These are phyloP conservation scores for Idris sp. DNA, from an alignment of 1,140 invertebrate genomes.

Conservation along the genomic window DNA sequence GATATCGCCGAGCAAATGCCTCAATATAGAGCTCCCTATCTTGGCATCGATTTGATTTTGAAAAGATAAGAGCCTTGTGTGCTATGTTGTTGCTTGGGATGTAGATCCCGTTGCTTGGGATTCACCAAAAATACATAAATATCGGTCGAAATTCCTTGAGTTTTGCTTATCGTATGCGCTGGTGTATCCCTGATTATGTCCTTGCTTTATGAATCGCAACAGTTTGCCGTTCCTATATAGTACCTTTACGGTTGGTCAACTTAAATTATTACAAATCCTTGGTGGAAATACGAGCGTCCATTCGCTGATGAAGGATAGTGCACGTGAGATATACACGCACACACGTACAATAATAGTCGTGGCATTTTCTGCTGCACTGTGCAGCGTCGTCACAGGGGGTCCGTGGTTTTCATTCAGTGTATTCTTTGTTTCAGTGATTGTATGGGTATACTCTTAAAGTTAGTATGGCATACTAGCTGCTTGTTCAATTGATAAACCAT, in stretches of 20 bases:
- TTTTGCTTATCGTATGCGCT: conserved; percentile 34
- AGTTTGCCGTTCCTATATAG: conserved; percentile 15
- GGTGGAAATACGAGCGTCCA: conserved; percentile 68
- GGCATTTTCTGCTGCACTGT: conserved; percentile 58
- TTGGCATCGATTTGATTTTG: conserved; percentile 64
- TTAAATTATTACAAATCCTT: conserved; percentile 66
- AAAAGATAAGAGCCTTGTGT: conserved; percentile 62
- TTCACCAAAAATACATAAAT: conserved; percentile 51
- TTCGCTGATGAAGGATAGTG: conserved; percentile 67
- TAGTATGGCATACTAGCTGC: too few relatives aligned
- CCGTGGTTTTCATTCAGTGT: conserved; percentile 68
- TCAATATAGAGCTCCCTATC: conserved; percentile 63
- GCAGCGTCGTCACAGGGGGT: conserved; percentile 66
- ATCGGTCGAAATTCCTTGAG: conserved; percentile 32
- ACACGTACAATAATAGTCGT: conserved; percentile 66
- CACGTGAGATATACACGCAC: conserved; percentile 29
- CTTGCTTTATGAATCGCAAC: conserved; percentile 49
- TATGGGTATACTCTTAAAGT: too few relatives aligned
- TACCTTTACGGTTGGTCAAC: conserved; percentile 31
- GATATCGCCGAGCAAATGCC: conserved; percentile 63
- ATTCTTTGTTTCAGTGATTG: too few relatives aligned
- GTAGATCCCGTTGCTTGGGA: conserved; percentile 28
- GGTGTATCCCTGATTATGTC: conserved; percentile 53
- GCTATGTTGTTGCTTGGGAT: too few relatives aligned
- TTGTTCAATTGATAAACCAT: conserved; percentile 35